Evolutionary conservation across 2,888 invertebrate genomes (phyloP), one percentile per base, ranked within the genome.

Genomic region (Caenorhabditis sp.): DNA sequence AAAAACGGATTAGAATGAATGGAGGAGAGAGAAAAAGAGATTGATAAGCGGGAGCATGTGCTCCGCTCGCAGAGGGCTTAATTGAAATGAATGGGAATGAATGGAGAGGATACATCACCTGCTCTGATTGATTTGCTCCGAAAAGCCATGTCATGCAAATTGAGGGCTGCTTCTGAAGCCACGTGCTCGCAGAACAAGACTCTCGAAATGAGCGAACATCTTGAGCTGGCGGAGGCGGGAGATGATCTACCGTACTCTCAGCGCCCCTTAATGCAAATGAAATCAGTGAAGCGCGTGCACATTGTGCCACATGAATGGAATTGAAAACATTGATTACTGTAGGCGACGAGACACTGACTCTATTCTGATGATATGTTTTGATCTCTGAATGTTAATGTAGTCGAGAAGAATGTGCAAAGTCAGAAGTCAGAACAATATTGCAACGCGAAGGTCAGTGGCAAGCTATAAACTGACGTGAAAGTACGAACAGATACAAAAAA

Each of bases 221-320:
- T 22, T 37, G 43, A 6, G 41, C 7, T 3, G 17, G 45, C 24
- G 11, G 26, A 41, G 15, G 41, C 17, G 15, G 41, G n/a, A n/a
- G 46, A 26, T 65, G 65, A 65, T 65, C 65, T 56, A 65, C 65
- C 65, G 65, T 65, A 65, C 35, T 32, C 55, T 46, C 39, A 27
- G 11, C 37, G 30, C 15, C 27, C 46, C 39, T 32, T 66, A 66
- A 68, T 68, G 68, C 52, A 68, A 59, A 68, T 68, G 68, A 68
- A 50, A 59, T 59, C 68, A 68, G 58, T 59, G 58, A 37, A 52
- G 68, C 68, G 68, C 39, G 52, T 68, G 59, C 68, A 68, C 68
- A 68, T 68, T 50, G 59, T 50, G 66, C 50, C 58, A 43, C 59
- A 68, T 59, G 66, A 43, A 43, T 22, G 52, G 52, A 63, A 53